A percentile compares a stretch with the other conserved stretches of the same genome.
Conservation (phyloP, 2,888 invertebrate species). For the Ectemnius cavifrons region DNA sequence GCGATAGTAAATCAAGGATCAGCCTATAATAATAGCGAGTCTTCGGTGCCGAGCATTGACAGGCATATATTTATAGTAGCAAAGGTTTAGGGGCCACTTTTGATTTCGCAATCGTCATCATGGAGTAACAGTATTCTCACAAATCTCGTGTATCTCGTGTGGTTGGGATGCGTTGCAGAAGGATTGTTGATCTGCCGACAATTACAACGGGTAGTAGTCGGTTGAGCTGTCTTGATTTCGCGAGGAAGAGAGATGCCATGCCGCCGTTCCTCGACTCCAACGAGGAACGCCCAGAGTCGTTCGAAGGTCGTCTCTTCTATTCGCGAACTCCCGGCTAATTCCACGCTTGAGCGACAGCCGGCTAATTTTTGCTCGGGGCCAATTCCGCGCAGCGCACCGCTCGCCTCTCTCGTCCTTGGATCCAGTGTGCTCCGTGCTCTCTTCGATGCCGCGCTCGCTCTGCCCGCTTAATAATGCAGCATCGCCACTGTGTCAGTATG, state of each 20-base stretch:
- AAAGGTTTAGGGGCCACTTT: too few relatives aligned
- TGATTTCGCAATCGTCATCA: too few relatives aligned
- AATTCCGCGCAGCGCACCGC: slow-evolving; percentile 36
- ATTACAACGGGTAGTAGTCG: slow-evolving; percentile 15
- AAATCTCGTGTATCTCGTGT: too few relatives aligned
- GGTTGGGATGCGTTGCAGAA: too few relatives aligned
- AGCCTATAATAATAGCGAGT: too few relatives aligned
- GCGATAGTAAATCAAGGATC: neutral
- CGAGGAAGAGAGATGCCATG: slow-evolving; percentile 5
- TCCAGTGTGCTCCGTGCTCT: too few relatives aligned
- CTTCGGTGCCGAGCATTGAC: too few relatives aligned
- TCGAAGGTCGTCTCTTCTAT: slow-evolving; percentile 45
- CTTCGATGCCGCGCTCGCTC: slow-evolving; percentile 21
- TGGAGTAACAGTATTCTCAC: too few relatives aligned
- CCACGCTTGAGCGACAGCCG: slow-evolving; percentile 58
- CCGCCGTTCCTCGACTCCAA: slow-evolving; percentile 20
- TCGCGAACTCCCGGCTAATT: slow-evolving; percentile 50
- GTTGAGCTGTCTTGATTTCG: slow-evolving; percentile 20
- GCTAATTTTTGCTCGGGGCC: slow-evolving; percentile 63
- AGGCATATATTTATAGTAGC: too few relatives aligned
- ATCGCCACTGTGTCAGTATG: slow-evolving; percentile 68
- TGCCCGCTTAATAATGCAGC: slow-evolving; percentile 58
- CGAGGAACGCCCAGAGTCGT: slow-evolving; percentile 30
- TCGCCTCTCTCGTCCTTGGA: slow-evolving; percentile 47
- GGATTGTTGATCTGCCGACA: slow-evolving; percentile 34